phyloP scores from a whole-genome alignment of 2,888 invertebrate genomes.

The Eumerus sabulonum region DNA sequence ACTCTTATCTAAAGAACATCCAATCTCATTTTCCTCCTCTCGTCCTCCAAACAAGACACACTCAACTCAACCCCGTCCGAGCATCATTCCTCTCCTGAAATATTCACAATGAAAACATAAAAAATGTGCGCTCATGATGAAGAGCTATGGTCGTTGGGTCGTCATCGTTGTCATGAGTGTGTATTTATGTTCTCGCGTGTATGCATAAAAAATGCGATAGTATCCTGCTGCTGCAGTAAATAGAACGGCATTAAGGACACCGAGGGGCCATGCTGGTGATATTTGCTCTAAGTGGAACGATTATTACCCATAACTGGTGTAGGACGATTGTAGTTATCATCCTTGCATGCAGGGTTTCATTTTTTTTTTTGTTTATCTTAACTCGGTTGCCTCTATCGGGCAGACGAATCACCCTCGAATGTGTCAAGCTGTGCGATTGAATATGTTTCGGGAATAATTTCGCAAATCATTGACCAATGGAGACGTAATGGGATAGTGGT shows the following conservation, averaged over 20 bases:
- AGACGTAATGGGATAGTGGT: background rate
- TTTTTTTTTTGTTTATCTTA: constrained; percentile 21
- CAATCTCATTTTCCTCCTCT: constrained; percentile 41
- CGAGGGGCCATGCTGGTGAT: constrained; percentile 47
- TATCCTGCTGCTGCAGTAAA: no score
- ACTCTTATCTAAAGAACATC: constrained; percentile 59
- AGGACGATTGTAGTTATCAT: constrained; percentile 60
- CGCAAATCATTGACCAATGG: constrained; percentile 55
- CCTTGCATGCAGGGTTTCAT: background rate
- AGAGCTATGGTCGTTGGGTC: constrained; percentile 38
- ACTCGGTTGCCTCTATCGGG: no score
- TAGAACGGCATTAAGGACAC: constrained; percentile 8
- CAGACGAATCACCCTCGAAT: constrained; percentile 45
- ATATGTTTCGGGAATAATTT: constrained; percentile 65
- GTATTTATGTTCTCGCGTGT: constrained; percentile 60
- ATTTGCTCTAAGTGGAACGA: constrained; percentile 68
- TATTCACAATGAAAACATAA: constrained; percentile 67
- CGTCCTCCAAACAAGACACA: constrained; percentile 10
- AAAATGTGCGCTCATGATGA: constrained; percentile 61
- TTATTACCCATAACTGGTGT: constrained; percentile 66
- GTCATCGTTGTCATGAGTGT: constrained; percentile 29
- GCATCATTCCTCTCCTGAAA: constrained; percentile 17
- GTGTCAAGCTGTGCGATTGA: constrained; percentile 54
- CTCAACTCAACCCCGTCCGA: no score
- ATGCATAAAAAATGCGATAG: constrained; percentile 65